These are phyloP conservation scores for Apamea monoglypha DNA, from an alignment of 2,888 invertebrate genomes.

Conservation along the genomic window DNA sequence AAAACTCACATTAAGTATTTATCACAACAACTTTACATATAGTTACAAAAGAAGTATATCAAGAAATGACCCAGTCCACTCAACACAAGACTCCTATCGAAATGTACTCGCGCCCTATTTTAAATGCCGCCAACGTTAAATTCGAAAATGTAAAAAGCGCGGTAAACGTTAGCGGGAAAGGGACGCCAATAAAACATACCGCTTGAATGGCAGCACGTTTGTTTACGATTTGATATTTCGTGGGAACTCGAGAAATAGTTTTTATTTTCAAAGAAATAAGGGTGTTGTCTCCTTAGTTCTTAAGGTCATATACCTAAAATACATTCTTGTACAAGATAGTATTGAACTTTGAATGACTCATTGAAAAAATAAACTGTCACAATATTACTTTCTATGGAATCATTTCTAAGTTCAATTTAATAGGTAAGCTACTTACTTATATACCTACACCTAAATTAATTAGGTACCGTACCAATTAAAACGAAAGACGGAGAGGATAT, in stretches of 20 bases:
- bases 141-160: slow-evolving; percentile 88
- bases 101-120: slow-evolving; percentile 88
- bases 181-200: slow-evolving; percentile 89
- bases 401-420: neutral
- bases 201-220: slow-evolving; percentile 86
- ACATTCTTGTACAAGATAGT: slow-evolving; percentile 71
- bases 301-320: slow-evolving; percentile 79
- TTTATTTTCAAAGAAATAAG: slow-evolving; percentile 86
- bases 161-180: slow-evolving; percentile 88
- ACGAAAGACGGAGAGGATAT: neutral
- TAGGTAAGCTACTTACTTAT: neutral
- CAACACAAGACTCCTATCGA: slow-evolving; percentile 85
- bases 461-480: neutral
- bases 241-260: slow-evolving; percentile 85
- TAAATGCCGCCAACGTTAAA: slow-evolving; percentile 89
- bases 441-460: neutral
- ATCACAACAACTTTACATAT: slow-evolving; percentile 72
- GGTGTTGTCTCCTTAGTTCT: slow-evolving; percentile 77
- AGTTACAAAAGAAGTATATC: slow-evolving; percentile 87
- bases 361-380: slow-evolving; percentile 13
- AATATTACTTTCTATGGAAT: neutral
- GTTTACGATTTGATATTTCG: slow-evolving; percentile 88
- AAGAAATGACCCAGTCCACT: slow-evolving; percentile 86
- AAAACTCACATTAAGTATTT: slow-evolving; percentile 72
- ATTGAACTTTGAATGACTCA: slow-evolving; percentile 29